Base-by-base conservation (phyloP, 2,888 invertebrate genomes). In the Tupiocoris notatus region DNA sequence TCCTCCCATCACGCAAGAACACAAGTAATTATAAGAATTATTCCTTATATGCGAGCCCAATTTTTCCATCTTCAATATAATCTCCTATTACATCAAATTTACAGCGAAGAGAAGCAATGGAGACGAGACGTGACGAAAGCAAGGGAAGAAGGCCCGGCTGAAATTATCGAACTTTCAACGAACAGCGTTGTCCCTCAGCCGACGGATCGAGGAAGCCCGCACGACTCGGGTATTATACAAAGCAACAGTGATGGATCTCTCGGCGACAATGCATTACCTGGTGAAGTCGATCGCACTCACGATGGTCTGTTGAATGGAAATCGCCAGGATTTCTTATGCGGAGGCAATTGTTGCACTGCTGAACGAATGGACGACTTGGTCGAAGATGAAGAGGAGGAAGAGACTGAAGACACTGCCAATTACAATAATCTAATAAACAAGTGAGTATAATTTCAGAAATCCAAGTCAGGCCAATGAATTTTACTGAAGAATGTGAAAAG, bases 211-310 rank as follows among this genome's bases (percentile, higher is more conserved):
- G 58, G 39, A 9, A 68, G 76, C 20, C 68, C 65, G 21, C 77
- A 77, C 18, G 77, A 75, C 16, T 63, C 77, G 2, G 77, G 77
- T 2, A 75, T 70, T 23, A 68, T 70, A 12, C 76, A 74, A 24
- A 79, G 76, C 73, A 77, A 74, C 24, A 77, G 73, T 63, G 77
- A 79, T 7, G 77, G 75, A 1, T 77, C 75, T 57, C n/a, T 75
- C 1, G 65, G 65, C 21, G 75, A 65, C 39, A 20, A n/a, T 16
- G 64, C 18, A n/a, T 7, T n/a, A n/a, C 3, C 22, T 63, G 59
- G 6, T 20, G 7, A 17, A 59, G 39, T 39, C 12, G 39, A 39
- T 7, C 39, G 39, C 39, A 39, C 3, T 39, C 39, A 39, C 39
- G 59, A 59, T 59, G n/a, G n/a, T n/a, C 39, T 39, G 39, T 12